These are phyloP conservation scores for Rhodeus uyekii DNA, from an alignment of 2,797 vertebrate genomes.

Conservation along the genomic window DNA sequence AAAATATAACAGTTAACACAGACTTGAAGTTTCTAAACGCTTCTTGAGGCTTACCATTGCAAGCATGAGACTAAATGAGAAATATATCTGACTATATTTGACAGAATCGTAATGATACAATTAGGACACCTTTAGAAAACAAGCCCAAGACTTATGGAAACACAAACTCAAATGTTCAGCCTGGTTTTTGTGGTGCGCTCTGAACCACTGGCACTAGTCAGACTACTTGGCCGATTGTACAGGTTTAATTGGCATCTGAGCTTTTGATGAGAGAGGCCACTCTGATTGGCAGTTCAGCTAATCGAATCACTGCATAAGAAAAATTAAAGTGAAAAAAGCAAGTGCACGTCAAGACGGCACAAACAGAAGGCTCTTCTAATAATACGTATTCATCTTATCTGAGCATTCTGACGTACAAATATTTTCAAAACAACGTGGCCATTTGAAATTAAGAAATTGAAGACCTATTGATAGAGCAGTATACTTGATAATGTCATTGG, in stretches of 20 bases:
- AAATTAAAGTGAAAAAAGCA: not conserved
- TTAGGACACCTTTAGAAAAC: not conserved
- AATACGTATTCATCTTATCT: not conserved
- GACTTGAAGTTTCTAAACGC: constrained; percentile 9
- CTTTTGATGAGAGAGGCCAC: not conserved
- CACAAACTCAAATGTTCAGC: not conserved
- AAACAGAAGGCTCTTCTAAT: not conserved
- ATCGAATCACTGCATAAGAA: not conserved
- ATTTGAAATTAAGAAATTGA: not conserved
- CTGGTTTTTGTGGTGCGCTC: not conserved
- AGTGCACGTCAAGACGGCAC: not conserved
- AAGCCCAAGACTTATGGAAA: not conserved
- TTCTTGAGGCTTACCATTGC: not conserved
- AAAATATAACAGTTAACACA: constrained; percentile 40
- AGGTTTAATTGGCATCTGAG: not conserved
- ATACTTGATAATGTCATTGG: too few relatives aligned
- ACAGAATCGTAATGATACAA: not conserved
- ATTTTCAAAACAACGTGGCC: not conserved
- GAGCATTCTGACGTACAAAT: not conserved
- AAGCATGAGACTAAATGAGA: not conserved
- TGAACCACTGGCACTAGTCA: not conserved
- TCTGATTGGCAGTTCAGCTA: not conserved
- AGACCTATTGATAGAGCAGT: not conserved
- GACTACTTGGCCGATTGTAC: not conserved
- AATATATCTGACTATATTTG: not conserved